Evolutionary conservation across 2,113 vertebrate genomes (phyloP).

Genomic region (Isurus oxyrinchus): DNA sequence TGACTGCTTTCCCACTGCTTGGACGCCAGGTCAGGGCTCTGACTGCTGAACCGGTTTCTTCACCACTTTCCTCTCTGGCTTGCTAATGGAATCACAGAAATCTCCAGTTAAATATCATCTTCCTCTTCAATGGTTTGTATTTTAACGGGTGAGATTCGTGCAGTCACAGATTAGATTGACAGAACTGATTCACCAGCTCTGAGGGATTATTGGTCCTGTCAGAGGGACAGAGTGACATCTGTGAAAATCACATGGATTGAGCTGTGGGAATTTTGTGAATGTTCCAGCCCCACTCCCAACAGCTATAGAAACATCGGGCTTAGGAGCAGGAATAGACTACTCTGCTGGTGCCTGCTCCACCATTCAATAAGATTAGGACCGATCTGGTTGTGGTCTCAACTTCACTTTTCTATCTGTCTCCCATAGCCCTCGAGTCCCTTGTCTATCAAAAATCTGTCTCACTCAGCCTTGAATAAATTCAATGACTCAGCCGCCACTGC

Average conservation of each 20-base stretch:
- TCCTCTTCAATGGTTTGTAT: background rate
- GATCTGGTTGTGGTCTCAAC: too few relatives aligned
- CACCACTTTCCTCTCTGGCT: conserved; percentile 42
- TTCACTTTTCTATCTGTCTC: too few relatives aligned
- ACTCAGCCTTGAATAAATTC: too few relatives aligned
- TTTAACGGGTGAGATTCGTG: background rate
- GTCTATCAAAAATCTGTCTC: too few relatives aligned
- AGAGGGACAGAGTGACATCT: background rate
- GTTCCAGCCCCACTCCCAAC: background rate
- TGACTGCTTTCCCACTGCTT: conserved; percentile 47
- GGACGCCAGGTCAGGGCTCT: conserved; percentile 49
- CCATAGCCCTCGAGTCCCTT: too few relatives aligned
- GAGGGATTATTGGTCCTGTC: background rate
- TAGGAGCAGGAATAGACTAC: too few relatives aligned
- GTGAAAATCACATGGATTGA: background rate
- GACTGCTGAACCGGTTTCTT: conserved; percentile 36
- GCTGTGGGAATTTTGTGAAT: background rate
- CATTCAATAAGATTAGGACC: too few relatives aligned
- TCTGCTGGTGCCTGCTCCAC: too few relatives aligned
- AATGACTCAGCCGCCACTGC: too few relatives aligned
- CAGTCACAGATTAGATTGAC: background rate
- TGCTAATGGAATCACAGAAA: conserved; percentile 47
- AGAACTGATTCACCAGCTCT: background rate
- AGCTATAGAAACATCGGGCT: too few relatives aligned
- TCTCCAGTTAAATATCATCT: background rate